phyloP scores from a whole-genome alignment of 2,797 vertebrate genomes.

The Parambassis ranga region DNA sequence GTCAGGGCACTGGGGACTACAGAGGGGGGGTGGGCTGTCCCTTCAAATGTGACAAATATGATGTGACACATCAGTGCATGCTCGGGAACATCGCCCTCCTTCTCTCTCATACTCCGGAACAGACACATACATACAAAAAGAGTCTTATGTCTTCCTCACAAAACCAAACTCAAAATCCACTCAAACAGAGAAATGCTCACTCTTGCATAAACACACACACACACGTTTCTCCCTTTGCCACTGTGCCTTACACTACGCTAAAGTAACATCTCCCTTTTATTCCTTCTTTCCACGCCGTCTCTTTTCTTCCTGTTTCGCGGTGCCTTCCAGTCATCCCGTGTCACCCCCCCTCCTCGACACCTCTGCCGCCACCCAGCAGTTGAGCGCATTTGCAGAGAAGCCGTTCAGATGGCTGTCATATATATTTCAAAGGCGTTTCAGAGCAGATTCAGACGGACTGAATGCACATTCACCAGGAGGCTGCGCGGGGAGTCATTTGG shows the following conservation, averaged over 20 bases:
- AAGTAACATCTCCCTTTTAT: slow-evolving; percentile 55
- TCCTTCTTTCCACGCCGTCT: slow-evolving; percentile 24
- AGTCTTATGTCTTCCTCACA: slow-evolving; percentile 22
- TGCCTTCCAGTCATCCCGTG: slow-evolving; percentile 35
- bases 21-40: slow-evolving; percentile 36
- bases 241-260: slow-evolving; percentile 39
- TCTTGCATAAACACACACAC: slow-evolving; percentile 13
- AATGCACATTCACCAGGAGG: slow-evolving; percentile 37
- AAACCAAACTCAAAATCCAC: slow-evolving; percentile 28
- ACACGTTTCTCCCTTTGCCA: slow-evolving; percentile 19
- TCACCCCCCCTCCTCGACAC: slow-evolving; percentile 48
- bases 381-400: slow-evolving; percentile 64
- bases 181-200: slow-evolving; percentile 24
- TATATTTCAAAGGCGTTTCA: slow-evolving; percentile 67
- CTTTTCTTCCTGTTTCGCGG: slow-evolving; percentile 8
- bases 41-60: slow-evolving; percentile 66
- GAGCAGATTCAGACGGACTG: slow-evolving; percentile 44
- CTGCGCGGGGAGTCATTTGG: neutral
- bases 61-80: slow-evolving; percentile 60
- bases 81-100: slow-evolving; percentile 48
- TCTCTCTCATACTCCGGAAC: slow-evolving; percentile 33
- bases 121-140: slow-evolving; percentile 12
- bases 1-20: slow-evolving; percentile 56
- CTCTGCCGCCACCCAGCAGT: slow-evolving; percentile 31
- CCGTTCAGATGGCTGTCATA: slow-evolving; percentile 59